These are phyloP conservation scores for Pseudomyrmex dendroicus DNA, from an alignment of 1,140 invertebrate species.

Conservation along the genomic window DNA sequence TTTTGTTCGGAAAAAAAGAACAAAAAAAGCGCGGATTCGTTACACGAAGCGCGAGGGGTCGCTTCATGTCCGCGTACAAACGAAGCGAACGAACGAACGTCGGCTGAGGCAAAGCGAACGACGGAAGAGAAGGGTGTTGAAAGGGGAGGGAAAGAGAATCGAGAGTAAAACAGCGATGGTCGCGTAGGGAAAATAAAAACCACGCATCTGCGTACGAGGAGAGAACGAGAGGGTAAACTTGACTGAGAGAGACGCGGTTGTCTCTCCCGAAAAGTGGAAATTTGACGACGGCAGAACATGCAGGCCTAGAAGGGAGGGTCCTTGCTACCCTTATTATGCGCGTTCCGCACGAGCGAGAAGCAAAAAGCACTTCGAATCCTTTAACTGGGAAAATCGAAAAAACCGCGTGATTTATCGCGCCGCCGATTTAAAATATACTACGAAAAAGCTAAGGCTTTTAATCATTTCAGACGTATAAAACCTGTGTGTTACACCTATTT, in stretches of 20 bases:
- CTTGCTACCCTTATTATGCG: slow-evolving; percentile 59
- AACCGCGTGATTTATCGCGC: slow-evolving; percentile 68
- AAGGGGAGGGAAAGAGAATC: slow-evolving; percentile 41
- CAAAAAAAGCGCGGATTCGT: slow-evolving; percentile 79
- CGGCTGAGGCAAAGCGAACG: not conserved
- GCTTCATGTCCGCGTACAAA: slow-evolving; percentile 54
- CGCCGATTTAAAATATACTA: slow-evolving; percentile 49
- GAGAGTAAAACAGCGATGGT: slow-evolving; percentile 56
- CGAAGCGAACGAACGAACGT: slow-evolving; percentile 35
- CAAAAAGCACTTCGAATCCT: slow-evolving; percentile 62
- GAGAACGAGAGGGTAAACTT: slow-evolving; percentile 37
- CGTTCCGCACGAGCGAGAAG: slow-evolving; percentile 53
- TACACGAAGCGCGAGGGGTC: slow-evolving; percentile 69
- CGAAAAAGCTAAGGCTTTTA: slow-evolving; percentile 18
- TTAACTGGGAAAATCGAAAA: slow-evolving; percentile 46
- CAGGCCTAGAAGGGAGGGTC: not conserved
- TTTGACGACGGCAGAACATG: slow-evolving; percentile 58
- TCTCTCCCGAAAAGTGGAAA: slow-evolving; percentile 72
- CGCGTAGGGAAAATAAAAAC: slow-evolving; percentile 61
- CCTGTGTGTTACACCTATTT: not conserved
- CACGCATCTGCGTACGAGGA: slow-evolving; percentile 71
- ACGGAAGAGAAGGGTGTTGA: not conserved
- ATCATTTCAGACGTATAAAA: not conserved
- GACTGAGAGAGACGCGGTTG: slow-evolving; percentile 27
- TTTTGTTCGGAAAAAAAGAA: slow-evolving; percentile 66